Conservation (phyloP, 2,113 vertebrate species). For the Hymenochirus boettgeri region DNA sequence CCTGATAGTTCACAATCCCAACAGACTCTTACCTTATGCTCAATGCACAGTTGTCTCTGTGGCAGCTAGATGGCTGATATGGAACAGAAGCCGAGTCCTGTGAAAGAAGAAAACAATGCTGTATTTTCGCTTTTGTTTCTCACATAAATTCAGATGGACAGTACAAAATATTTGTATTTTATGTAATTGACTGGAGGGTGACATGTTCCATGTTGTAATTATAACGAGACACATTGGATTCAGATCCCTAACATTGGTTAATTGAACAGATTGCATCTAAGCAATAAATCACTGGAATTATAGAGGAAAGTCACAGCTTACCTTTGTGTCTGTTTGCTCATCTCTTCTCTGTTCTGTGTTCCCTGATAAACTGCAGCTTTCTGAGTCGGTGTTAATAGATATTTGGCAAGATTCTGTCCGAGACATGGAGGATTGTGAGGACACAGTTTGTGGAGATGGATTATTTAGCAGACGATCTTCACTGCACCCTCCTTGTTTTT, state of each 20-base stretch:
- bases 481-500: background rate
- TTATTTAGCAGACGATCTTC: background rate
- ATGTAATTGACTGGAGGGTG: too few species aligned
- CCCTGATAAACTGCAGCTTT: too few species aligned
- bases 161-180: too few species aligned
- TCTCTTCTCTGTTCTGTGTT: background rate
- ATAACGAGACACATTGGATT: too few species aligned
- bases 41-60: slow-evolving; percentile 60
- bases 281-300: too few species aligned
- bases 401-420: accelerated
- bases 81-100: slow-evolving; percentile 55
- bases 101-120: slow-evolving; percentile 44
- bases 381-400: background rate
- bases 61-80: slow-evolving; percentile 54
- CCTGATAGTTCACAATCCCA: too few species aligned
- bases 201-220: too few species aligned
- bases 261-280: too few species aligned
- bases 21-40: slow-evolving; percentile 65
- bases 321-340: background rate
- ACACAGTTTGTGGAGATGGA: background rate
- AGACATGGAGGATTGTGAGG: background rate
- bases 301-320: background rate
- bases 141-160: too few species aligned
- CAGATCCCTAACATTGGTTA: too few species aligned
- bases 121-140: too few species aligned